phyloP scores from a whole-genome alignment of 1,140 invertebrate genomes.

The Nasonia vitripennis region DNA sequence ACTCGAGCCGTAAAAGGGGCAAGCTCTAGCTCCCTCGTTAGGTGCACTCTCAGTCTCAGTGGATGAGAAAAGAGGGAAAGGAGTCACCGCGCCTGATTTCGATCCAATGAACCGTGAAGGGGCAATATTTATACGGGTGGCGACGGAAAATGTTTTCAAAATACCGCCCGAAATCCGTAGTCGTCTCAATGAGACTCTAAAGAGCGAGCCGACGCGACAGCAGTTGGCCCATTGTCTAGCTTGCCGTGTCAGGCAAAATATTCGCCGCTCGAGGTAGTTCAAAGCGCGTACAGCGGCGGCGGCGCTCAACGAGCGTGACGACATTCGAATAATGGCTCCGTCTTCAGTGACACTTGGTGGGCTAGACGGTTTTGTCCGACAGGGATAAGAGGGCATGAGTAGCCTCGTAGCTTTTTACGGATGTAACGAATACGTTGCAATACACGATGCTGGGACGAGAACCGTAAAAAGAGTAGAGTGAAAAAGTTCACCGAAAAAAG shows the following conservation, averaged over 20 bases:
- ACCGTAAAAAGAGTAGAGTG: no score
- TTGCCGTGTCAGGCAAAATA: neutral
- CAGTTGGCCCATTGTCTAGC: conserved; percentile 20
- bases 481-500: no score
- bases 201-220: neutral
- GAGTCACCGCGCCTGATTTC: conserved; percentile 26
- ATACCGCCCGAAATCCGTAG: conserved; percentile 40
- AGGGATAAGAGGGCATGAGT: neutral
- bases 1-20: neutral
- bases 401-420: no score
- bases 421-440: no score
- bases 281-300: conserved; percentile 27
- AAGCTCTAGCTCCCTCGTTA: conserved; percentile 26
- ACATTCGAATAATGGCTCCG: conserved; percentile 48
- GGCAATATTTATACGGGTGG: conserved; percentile 35
- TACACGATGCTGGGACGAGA: no score
- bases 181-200: neutral
- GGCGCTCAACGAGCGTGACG: conserved; percentile 47
- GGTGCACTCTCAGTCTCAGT: neutral
- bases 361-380: neutral
- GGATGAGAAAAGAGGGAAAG: neutral
- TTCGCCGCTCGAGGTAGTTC: conserved; percentile 6
- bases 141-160: conserved; percentile 47
- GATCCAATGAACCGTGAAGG: conserved; percentile 19
- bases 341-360: neutral